These are phyloP conservation scores for Paraplagusia blochii DNA, from an alignment of 2,113 vertebrate species.

Conservation along the genomic window DNA sequence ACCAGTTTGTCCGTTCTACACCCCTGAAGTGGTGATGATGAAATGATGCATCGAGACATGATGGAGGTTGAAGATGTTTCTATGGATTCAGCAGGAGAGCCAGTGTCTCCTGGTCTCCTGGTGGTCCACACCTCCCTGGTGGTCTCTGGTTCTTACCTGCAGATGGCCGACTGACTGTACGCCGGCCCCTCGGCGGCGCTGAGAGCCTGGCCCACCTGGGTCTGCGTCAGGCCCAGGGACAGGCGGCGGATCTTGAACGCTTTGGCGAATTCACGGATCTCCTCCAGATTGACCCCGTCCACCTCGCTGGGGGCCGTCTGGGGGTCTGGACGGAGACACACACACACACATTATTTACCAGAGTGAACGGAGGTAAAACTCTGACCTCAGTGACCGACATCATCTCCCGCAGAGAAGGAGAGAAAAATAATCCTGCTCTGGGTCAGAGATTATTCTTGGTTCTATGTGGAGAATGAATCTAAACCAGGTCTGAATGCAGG, in stretches of 20 bases:
- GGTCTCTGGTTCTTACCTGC: conserved; percentile 96
- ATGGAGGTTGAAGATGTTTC: too few relatives aligned
- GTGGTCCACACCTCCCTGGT: too few relatives aligned
- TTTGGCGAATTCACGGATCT: conserved; percentile 99
- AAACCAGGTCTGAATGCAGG: conserved; percentile 43
- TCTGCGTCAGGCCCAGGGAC: conserved; percentile 98
- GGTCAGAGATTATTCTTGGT: conserved; percentile 48
- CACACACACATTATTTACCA: conserved; percentile 33
- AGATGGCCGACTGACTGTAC: conserved; percentile 99
- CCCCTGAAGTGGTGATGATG: too few relatives aligned
- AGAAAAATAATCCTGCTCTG: conserved; percentile 22
- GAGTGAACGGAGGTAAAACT: conserved; percentile 43
- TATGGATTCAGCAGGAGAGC: not conserved
- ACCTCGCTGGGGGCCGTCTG: conserved; percentile 94
- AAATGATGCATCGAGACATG: too few relatives aligned
- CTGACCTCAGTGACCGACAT: conserved; percentile 29
- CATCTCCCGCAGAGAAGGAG: conserved; percentile 19
- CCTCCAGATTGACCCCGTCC: conserved; percentile 98
- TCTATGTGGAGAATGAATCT: conserved; percentile 37
- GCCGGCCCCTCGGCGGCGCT: conserved; percentile 97
- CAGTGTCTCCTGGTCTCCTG: not conserved
- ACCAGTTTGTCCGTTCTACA: too few relatives aligned
- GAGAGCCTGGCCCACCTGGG: conserved; percentile 98
- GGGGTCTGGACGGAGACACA: conserved; percentile 83
- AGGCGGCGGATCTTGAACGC: conserved; percentile 99